Base-by-base conservation (phyloP, 2,113 vertebrate genomes). In the Salvelinus sp. region DNA sequence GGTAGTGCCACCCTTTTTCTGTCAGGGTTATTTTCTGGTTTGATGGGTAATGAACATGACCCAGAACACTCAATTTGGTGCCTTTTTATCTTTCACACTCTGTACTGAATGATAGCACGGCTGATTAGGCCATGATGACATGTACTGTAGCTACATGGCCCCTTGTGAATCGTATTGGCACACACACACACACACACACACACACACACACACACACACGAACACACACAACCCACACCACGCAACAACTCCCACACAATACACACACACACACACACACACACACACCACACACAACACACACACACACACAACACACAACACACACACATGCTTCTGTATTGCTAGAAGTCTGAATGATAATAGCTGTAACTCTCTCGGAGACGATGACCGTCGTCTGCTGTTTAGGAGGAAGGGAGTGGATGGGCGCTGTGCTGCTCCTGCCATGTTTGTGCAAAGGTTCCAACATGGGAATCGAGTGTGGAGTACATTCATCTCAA, bases 401-500 rank as follows among this genome's bases (percentile, higher is more conserved):
- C 79, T 78, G 80, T 82, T 87, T 85, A 84, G 86, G 88, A 84
- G 83, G 82, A 86, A 83, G 75, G 80, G 48, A 50, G 48, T 50
- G 48, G 48, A n/a, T 16, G 48, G 16, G 12, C 3, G 16, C 50
- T 54, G 50, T 54, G 50, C 50, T 72, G 79, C 81, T 84, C 79
- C 82, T 91, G 86, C 86, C 77, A 48, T 88, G 76, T 83, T 90
- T 91, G 84, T 83, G 81, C 77, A 81, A 93, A 91, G 87, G 81
- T 90, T 92, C 80, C 85, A 77, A 77, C 89, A 76, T 66, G 84
- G 89, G 90, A 89, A 76, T 87, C n/a, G 76, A 83, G 85, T 81
- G 72, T 0, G 9, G 66, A 75, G 47, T 83, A 38, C 90, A 84
- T 84, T 91, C 83, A 87, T 91, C 82, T 89, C 87, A 72, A 72